Conservation (phyloP, 1,140 invertebrate genomes). For the Cotesia vestalis region DNA sequence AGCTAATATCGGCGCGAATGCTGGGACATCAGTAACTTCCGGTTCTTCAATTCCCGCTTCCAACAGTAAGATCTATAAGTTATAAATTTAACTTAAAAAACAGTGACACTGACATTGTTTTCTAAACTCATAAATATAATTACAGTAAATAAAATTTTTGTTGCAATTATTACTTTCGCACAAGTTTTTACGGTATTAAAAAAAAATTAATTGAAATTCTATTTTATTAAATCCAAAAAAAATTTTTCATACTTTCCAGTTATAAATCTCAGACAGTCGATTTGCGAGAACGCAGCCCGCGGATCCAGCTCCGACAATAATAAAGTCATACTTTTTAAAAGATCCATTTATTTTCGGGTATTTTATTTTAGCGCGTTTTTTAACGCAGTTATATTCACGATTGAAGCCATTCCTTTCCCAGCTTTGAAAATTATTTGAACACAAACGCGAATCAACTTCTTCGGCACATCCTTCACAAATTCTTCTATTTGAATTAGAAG, state of each 20-base stretch:
- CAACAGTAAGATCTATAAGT: slow-evolving; percentile 71
- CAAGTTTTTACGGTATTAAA: too few species aligned
- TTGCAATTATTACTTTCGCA: too few species aligned
- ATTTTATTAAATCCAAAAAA: too few species aligned
- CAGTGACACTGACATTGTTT: too few species aligned
- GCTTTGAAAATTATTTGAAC: slow-evolving; percentile 39
- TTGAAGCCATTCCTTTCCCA: slow-evolving; percentile 62
- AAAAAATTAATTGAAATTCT: too few species aligned
- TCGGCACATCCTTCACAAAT: too few species aligned
- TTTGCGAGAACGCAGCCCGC: slow-evolving; percentile 75
- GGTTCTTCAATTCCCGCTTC: slow-evolving; percentile 81
- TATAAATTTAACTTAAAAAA: slow-evolving; percentile 3
- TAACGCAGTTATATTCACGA: slow-evolving; percentile 61
- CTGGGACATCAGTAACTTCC: slow-evolving; percentile 72
- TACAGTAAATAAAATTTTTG: too few species aligned
- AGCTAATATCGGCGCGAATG: slow-evolving; percentile 68
- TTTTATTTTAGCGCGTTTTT: slow-evolving; percentile 50
- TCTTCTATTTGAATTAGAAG: too few species aligned
- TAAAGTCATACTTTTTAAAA: slow-evolving; percentile 66
- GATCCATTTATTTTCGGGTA: slow-evolving; percentile 49
- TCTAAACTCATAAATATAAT: too few species aligned
- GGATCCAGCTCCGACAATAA: slow-evolving; percentile 70
- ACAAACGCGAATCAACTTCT: too few species aligned
- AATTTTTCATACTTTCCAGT: slow-evolving; percentile 42
- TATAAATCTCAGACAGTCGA: slow-evolving; percentile 46